Evolutionary conservation across 2,113 vertebrate species (phyloP).

Genomic region (Siniperca knerii): DNA sequence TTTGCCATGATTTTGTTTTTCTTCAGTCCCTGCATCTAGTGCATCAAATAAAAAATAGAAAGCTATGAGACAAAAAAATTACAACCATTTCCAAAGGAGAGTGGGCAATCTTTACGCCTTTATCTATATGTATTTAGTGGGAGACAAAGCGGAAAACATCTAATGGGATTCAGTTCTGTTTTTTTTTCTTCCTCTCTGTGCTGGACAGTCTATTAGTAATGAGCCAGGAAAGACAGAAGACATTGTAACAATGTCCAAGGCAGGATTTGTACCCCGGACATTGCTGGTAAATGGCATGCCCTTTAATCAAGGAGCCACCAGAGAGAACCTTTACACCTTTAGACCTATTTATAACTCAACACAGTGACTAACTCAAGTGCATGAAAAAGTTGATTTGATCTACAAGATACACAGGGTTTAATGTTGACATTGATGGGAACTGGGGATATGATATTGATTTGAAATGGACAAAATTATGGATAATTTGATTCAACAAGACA

Average conservation of each 20-base stretch:
- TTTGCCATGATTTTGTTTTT: neutral
- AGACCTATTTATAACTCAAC: conserved; percentile 47
- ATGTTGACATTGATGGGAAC: neutral
- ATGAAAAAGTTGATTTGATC: conserved; percentile 41
- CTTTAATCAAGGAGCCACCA: conserved; percentile 64
- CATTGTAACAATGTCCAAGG: conserved; percentile 47
- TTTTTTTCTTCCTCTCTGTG: neutral
- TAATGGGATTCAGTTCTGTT: conserved; percentile 17
- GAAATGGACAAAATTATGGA: neutral
- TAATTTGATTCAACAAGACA: neutral
- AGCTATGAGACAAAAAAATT: neutral
- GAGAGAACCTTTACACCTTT: conserved; percentile 51
- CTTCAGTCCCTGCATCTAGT: neutral
- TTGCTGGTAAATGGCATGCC: conserved; percentile 57
- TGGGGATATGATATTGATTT: neutral
- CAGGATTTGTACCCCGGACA: conserved; percentile 51
- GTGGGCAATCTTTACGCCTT: neutral
- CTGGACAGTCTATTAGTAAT: neutral
- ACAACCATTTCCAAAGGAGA: neutral
- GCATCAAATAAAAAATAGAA: conserved; percentile 17
- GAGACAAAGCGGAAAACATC: conserved; percentile 14
- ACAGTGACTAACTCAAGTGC: conserved; percentile 20
- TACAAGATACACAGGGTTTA: conserved; percentile 6
- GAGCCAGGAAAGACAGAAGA: conserved; percentile 31
- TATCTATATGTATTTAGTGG: neutral